Base-by-base conservation (phyloP, 1,140 invertebrate species). In the Drosophila teissieri region DNA sequence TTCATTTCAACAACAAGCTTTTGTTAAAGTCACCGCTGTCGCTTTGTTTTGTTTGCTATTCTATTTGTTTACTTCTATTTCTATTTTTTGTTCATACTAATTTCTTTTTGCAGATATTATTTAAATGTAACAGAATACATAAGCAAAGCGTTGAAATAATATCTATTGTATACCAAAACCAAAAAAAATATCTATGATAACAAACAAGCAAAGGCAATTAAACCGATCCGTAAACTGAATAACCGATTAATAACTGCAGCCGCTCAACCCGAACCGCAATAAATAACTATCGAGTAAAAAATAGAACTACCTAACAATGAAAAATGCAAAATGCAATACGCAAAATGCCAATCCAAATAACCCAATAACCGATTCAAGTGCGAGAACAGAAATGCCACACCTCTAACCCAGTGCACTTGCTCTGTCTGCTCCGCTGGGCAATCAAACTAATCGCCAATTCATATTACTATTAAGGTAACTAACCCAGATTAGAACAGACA, bases 51-150 rank as follows among this genome's bases (percentile, higher is more conserved):
- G 60, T 65, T 68, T 68, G 64, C 42, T 31, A 11, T 44, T 44
- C 42, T 31, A 11, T 44, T 44, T 44, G 37, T 73, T 58, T 49
- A 46, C 44, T 49, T 48, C 51, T 54, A 55, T 53, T 65, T 73
- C 73, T 57, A 60, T 69, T 77, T 83, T 89, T 75, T 83, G 69
- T 88, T 77, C 79, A 76, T 80, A 86, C 88, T 80, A 80, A 80
- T 80, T 91, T 91, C 80, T 91, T 84, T 65, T 91, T 91, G 73
- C 88, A 91, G 88, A 91, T 91, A 88, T 91, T 91, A 91, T 88
- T 91, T 91, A 91, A 91, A 88, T 74, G 77, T 83, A 80, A 89
- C 78, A 63, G 72, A 60, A 72, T 67, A 79, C 54, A 73, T 65
- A 78, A 78, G 53, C 53, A 78, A 72, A 72, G 34, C 52, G 68